These are phyloP conservation scores for Apostichopus leukothele DNA, from an alignment of 53 echinoderm and acorn worm genomes.

Conservation along the genomic window DNA sequence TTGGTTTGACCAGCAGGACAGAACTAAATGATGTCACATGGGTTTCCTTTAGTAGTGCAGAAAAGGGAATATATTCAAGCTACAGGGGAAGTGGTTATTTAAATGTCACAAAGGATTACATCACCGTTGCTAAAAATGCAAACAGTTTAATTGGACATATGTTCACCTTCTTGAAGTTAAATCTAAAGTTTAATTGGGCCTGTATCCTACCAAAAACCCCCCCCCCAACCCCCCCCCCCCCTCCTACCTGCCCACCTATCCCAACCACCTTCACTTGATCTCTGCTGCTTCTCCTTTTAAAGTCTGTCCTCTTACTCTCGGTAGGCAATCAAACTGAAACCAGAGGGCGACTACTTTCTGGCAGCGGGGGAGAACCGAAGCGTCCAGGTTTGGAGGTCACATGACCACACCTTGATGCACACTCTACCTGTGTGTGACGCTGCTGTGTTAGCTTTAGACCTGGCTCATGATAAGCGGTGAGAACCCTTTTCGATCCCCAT, in stretches of 20 bases:
- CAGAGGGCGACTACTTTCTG: constrained; percentile 96
- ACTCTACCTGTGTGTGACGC: constrained; percentile 97
- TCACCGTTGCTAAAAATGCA: too few relatives aligned
- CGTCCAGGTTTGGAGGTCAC: constrained; percentile 94
- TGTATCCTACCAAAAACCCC: too few relatives aligned
- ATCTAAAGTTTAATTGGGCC: too few relatives aligned
- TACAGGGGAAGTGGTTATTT: too few relatives aligned
- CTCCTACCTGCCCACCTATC: not conserved
- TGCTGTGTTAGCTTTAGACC: constrained; percentile 83
- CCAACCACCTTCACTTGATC: not conserved
- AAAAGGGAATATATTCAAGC: too few relatives aligned
- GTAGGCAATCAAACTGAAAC: constrained; percentile 90
- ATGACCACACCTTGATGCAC: constrained; percentile 93
- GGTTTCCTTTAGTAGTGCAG: too few relatives aligned
- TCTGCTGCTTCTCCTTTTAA: not conserved
- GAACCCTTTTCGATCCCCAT: not conserved
- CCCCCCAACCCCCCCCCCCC: not conserved
- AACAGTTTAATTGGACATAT: too few relatives aligned
- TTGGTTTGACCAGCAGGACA: too few relatives aligned
- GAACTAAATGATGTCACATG: too few relatives aligned
- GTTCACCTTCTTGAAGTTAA: too few relatives aligned
- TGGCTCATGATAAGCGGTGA: constrained; percentile 96
- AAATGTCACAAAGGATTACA: too few relatives aligned
- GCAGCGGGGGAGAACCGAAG: constrained; percentile 92
- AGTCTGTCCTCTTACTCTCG: not conserved